Evolutionary conservation across 1,140 invertebrate genomes (phyloP).

Genomic region (Cotesia chilonis): DNA sequence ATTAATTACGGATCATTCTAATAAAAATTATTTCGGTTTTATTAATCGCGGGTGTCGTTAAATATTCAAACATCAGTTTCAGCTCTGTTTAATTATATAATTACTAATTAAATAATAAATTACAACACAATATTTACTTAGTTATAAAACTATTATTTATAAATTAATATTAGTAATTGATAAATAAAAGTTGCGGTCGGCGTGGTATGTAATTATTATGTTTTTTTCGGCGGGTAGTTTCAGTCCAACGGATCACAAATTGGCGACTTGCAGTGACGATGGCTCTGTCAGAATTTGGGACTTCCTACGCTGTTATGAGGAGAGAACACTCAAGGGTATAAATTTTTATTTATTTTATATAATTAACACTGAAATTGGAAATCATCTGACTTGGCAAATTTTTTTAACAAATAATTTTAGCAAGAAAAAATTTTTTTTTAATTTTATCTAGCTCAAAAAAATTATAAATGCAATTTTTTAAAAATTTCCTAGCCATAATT

Average conservation of each 20-base stretch:
- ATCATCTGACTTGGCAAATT: no score
- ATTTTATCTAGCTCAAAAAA: no score
- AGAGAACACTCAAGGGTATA: conserved; percentile 91
- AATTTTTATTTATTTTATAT: conserved; percentile 24
- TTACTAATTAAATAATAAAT: no score
- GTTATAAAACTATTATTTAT: conserved; percentile 14
- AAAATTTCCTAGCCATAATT: no score
- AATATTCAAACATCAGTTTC: no score
- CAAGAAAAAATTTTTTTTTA: no score
- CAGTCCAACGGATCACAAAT: conserved; percentile 97
- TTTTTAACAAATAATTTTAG: no score
- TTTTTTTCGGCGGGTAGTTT: conserved; percentile 78
- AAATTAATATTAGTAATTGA: conserved; percentile 28
- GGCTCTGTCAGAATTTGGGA: conserved; percentile 99
- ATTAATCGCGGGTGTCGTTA: no score
- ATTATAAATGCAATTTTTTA: no score
- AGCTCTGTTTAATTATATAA: no score
- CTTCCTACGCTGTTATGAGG: conserved; percentile 96
- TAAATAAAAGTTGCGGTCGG: conserved; percentile 50
- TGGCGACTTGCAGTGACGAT: conserved; percentile 99
- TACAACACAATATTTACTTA: conserved; percentile 6
- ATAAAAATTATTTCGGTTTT: no score
- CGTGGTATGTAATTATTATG: conserved; percentile 48
- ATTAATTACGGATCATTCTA: no score
- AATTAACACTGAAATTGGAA: neutral